A percentile compares a stretch with the other conserved stretches of the same genome.
These are phyloP conservation scores for Bungarus multicinctus DNA, from an alignment of 2,113 vertebrate genomes.

Conservation along the genomic window DNA sequence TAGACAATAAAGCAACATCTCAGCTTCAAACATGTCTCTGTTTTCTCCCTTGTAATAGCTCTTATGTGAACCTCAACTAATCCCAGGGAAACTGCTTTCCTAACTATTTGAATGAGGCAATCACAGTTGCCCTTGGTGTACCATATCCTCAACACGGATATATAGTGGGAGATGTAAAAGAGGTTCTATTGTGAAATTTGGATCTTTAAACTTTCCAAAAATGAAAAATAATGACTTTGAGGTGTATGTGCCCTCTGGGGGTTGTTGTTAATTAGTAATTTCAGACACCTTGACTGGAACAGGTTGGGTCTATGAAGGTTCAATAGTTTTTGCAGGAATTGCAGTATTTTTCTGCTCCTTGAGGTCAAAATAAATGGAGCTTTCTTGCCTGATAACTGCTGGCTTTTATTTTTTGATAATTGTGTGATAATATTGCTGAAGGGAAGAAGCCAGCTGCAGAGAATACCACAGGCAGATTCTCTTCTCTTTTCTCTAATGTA, in stretches of 20 bases:
- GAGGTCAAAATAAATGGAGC: not conserved
- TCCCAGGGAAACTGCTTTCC: not conserved
- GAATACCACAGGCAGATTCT: not conserved
- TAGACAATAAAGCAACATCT: not conserved
- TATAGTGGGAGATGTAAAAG: not conserved
- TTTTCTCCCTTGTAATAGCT: not conserved
- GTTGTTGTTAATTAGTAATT: not conserved
- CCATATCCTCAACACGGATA: not conserved
- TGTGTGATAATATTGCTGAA: not conserved
- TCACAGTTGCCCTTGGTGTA: not conserved
- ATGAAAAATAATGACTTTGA: not conserved
- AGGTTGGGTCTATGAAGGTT: not conserved
- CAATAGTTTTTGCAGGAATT: not conserved
- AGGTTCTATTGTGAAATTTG: not conserved
- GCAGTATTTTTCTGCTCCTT: not conserved
- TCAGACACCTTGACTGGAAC: not conserved
- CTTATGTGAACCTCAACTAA: not conserved
- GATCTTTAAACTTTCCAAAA: not conserved
- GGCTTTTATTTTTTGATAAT: not conserved
- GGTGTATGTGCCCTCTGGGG: not conserved
- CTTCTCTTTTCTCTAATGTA: not conserved
- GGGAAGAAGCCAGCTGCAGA: not conserved
- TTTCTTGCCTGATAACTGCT: not conserved
- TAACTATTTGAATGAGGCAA: not conserved
- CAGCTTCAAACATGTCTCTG: not conserved